Base-by-base conservation (phyloP, 1,140 invertebrate species). In the Ceratina calcarata region DNA sequence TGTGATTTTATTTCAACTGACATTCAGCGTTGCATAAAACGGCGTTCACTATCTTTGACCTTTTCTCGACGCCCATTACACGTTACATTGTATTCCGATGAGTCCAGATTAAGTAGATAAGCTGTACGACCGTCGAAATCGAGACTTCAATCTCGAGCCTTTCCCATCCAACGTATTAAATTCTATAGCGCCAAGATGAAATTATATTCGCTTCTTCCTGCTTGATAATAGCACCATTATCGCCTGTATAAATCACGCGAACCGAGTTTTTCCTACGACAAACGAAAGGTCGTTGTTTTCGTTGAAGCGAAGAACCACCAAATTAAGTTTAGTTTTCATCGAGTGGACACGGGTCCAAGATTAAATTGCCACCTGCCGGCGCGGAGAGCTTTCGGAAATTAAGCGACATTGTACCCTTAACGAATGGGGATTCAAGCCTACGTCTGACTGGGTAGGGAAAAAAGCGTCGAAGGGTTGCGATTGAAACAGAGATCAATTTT, bases 351-450 rank as follows among this genome's bases (percentile, higher is more conserved):
- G 74, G 70, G 58, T 7, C 71, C 82, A 68, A 80, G 85, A 87
- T 87, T 87, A 80, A 87, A 86, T 86, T 85, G 85, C 86, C 76
- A 70, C 78, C 78, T 83, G 82, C 65, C 65, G 82, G 82, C 70
- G 78, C 67, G 70, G 69, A 77, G 82, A 77, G 84, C 74, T 78
- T 81, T 85, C 83, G 84, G 74, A 87, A 88, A 88, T 88, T 87
- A 88, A 88, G 85, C 80, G 82, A 79, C 82, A 88, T 87, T 88
- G 87, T 87, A 65, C 37, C 78, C 62, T 69, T 85, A 85, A 85
- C 80, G 86, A 87, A 87, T 87, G 75, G 78, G 78, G 81, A 85
- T 85, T 85, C 82, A 85, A 72, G 69, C 69, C 68, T 69, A 60
- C 65, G 27, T 76, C 69, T 32, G 73, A 22, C n/a, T 57, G 32